Evolutionary conservation across 2,797 vertebrate genomes (phyloP).

Genomic region (Coranthus polyacanthus): DNA sequence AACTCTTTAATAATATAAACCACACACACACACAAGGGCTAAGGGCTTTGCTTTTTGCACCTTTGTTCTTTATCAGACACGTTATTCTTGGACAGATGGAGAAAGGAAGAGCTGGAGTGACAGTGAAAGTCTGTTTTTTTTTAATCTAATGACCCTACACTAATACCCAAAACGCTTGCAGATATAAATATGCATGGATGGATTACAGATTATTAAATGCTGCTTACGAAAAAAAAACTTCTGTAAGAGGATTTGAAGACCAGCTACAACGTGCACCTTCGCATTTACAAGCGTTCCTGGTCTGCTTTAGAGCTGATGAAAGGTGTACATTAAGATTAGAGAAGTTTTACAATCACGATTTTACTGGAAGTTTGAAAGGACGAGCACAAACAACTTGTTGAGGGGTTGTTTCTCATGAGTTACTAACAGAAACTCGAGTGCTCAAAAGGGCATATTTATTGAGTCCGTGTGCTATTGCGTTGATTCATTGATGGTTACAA

Average conservation of each 20-base stretch:
- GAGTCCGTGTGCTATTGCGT: too few species aligned
- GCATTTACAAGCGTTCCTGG: constrained; percentile 2
- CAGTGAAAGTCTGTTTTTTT: background rate
- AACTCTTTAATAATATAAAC: too few species aligned
- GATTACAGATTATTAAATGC: constrained; percentile 20
- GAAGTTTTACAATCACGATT: background rate
- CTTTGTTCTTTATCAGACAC: too few species aligned
- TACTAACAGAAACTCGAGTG: too few species aligned
- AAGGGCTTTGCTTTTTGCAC: constrained; percentile 8
- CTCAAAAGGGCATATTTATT: too few species aligned
- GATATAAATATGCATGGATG: constrained; percentile 20
- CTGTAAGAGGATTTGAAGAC: constrained; percentile 32
- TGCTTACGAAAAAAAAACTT: background rate
- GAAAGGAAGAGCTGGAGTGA: background rate
- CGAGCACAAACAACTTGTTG: too few species aligned
- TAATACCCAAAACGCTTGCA: constrained; percentile 14
- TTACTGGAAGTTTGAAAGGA: too few species aligned
- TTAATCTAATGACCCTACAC: constrained; percentile 9
- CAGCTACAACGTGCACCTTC: constrained; percentile 5
- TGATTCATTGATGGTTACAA: too few species aligned
- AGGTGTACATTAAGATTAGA: constrained; percentile 8
- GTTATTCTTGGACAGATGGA: background rate
- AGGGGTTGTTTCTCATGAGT: too few species aligned
- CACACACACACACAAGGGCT: background rate
- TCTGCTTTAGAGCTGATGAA: constrained; percentile 2